Evolutionary conservation across 2,888 invertebrate genomes (phyloP).

Genomic region (Leucophenga maculata): DNA sequence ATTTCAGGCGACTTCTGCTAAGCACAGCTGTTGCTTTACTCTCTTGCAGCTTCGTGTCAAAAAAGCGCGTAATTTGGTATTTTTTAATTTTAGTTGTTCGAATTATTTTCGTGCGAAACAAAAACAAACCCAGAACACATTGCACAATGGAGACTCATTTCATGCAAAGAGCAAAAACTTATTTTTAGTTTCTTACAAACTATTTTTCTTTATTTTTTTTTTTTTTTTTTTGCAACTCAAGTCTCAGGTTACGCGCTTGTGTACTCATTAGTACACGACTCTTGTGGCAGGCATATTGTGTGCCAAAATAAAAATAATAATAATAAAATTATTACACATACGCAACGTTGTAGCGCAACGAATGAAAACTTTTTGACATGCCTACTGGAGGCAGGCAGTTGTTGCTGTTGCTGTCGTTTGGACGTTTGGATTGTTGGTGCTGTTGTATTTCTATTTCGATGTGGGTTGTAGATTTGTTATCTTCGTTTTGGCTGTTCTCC

Average conservation of each 20-base stretch:
- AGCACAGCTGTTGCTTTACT: too few relatives aligned
- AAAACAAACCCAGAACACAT: too few relatives aligned
- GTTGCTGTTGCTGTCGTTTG: not conserved
- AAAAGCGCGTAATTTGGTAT: too few relatives aligned
- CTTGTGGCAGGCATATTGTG: constrained; percentile 36
- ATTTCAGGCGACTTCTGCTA: too few relatives aligned
- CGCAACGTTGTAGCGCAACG: not conserved
- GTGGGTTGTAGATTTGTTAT: constrained; percentile 26
- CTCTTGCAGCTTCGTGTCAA: too few relatives aligned
- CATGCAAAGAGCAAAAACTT: not conserved
- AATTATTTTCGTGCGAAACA: too few relatives aligned
- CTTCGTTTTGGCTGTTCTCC: constrained; percentile 8
- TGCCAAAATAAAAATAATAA: constrained; percentile 43
- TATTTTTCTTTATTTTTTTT: constrained; percentile 8
- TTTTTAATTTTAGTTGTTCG: too few relatives aligned
- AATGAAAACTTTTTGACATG: constrained; percentile 21
- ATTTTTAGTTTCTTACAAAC: too few relatives aligned
- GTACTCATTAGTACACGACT: constrained; percentile 56
- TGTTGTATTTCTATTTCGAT: not conserved
- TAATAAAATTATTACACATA: constrained; percentile 13
- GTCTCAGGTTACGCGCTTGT: constrained; percentile 62
- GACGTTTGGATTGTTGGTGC: not conserved
- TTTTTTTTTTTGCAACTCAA: constrained; percentile 47
- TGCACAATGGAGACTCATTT: too few relatives aligned
- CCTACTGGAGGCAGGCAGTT: not conserved